Conservation (phyloP, 2,888 invertebrate species). For the Temnothorax unifasciatus region DNA sequence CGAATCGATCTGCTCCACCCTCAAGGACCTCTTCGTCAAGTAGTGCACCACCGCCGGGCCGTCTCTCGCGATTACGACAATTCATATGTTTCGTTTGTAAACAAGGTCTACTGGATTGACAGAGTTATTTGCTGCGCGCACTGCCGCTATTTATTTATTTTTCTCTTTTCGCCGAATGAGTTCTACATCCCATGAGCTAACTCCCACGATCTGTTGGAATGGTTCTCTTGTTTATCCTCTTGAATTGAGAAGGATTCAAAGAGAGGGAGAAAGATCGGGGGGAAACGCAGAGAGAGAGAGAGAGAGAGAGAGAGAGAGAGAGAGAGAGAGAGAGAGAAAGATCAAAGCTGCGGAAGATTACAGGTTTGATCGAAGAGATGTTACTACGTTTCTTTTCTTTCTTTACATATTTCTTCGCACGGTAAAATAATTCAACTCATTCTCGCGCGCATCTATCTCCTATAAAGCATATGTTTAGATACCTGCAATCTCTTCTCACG, state of each 20-base stretch:
- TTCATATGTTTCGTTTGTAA: slow-evolving; percentile 16
- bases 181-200: slow-evolving; percentile 8
- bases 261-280: background rate
- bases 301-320: background rate
- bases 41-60: slow-evolving; percentile 82
- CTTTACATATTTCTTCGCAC: background rate
- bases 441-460: background rate
- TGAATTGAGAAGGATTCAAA: slow-evolving; percentile 3
- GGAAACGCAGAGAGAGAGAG: background rate
- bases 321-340: background rate
- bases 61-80: slow-evolving; percentile 18
- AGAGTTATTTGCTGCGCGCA: slow-evolving; percentile 16
- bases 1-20: slow-evolving; percentile 93
- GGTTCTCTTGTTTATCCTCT: slow-evolving; percentile 6
- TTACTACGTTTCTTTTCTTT: background rate
- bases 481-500: background rate
- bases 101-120: slow-evolving; percentile 7
- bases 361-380: background rate
- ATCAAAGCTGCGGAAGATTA: slow-evolving; percentile 13
- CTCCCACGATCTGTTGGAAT: background rate
- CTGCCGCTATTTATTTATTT: slow-evolving; percentile 13
- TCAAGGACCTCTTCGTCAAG: slow-evolving; percentile 96
- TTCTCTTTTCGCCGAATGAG: background rate
- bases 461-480: background rate
- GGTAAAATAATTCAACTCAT: background rate